Conservation (phyloP, 2,888 invertebrate genomes). For the Pandemis corylana region DNA sequence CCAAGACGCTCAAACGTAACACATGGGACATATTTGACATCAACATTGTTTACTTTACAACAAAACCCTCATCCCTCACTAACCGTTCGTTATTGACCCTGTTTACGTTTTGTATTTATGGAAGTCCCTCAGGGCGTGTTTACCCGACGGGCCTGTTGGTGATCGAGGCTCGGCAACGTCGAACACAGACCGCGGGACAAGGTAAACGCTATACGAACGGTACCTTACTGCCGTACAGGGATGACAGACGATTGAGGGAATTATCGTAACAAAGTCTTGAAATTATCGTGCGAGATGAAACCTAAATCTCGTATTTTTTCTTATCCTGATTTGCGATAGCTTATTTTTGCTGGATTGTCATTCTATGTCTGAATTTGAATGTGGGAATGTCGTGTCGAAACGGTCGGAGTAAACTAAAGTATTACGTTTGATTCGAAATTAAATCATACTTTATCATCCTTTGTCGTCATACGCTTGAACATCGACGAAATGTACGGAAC, state of each 20-base stretch:
- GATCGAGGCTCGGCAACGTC: neutral
- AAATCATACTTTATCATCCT: too few relatives aligned
- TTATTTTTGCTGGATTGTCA: too few relatives aligned
- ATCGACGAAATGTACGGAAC: too few relatives aligned
- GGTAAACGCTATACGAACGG: neutral
- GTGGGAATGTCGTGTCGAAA: too few relatives aligned
- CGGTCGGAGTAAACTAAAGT: too few relatives aligned
- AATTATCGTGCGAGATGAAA: neutral
- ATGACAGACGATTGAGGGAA: too few relatives aligned
- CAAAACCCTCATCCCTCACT: neutral
- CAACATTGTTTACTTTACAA: neutral
- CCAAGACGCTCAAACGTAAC: too few relatives aligned
- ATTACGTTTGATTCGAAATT: too few relatives aligned
- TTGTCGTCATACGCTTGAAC: too few relatives aligned
- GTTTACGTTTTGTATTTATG: constrained; percentile 7
- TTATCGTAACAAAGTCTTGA: neutral
- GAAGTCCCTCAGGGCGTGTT: constrained; percentile 1
- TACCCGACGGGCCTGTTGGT: neutral
- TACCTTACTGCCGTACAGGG: neutral
- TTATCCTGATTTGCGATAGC: too few relatives aligned
- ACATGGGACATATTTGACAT: neutral
- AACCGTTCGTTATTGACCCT: constrained; percentile 1
- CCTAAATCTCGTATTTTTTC: too few relatives aligned
- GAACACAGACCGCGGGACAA: neutral
- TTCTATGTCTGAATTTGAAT: too few relatives aligned